Base-by-base conservation (phyloP, 2,888 invertebrate species). In the Epirrhoe alternata region DNA sequence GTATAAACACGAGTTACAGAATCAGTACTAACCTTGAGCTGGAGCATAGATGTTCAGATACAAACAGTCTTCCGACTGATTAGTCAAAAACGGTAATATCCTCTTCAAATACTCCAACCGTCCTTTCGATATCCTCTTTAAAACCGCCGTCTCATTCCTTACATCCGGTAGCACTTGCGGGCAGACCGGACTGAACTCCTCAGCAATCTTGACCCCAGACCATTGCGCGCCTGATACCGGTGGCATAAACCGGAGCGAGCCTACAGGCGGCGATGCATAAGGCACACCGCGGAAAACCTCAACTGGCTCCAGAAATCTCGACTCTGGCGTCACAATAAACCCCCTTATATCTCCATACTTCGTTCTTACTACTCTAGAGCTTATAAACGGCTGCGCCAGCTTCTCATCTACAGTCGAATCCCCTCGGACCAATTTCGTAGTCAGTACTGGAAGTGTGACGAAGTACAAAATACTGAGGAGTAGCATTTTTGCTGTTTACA, bases 11-110 rank as follows among this genome's bases (percentile, higher is more conserved):
- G 6, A 55, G 55, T 65, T 61, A 56, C 31, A 62, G 51, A 71
- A 68, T 50, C 55, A 65, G n/a, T 70, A 61, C 67, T 73, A 85
- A 98, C 98, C 98, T 96, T 97, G 97, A 78, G 97, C 97, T 61
- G 99, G 99, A 31, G 98, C 97, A 94, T 98, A 99, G 83, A 99
- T 97, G 91, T 99, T 99, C 85, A 99, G 95, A 88, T 98, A 98
- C 71, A 99, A 95, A 85, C 99, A 99, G 94, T 99, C 99, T 94
- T 99, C 99, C 75, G 97, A 97, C 93, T 99, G 98, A 86, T 98
- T 97, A 76, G 95, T 95, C 76, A 99, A 94, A 86, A 97, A 96
- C 50, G 98, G 98, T 78, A 97, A 90, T 87, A 99, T 94, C 80
- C 98, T 95, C 87, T 96, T 97, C 80, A 99, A 94, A 86, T 98